These are phyloP conservation scores for Xestia ashworthii DNA, from an alignment of 2,888 invertebrate species.

Conservation along the genomic window DNA sequence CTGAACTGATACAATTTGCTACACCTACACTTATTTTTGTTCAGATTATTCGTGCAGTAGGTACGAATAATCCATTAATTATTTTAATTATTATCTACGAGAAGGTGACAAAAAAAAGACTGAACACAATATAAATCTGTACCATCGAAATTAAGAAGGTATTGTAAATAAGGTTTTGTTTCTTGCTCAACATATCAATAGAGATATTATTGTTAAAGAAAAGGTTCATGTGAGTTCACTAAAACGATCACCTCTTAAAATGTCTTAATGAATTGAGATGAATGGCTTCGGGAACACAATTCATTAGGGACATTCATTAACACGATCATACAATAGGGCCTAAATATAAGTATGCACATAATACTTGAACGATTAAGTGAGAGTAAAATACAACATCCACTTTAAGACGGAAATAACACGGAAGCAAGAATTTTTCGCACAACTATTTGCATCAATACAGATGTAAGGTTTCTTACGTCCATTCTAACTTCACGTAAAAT, in stretches of 20 bases:
- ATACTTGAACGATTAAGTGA: constrained; percentile 24
- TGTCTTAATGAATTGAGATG: constrained; percentile 46
- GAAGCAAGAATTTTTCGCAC: constrained; percentile 44
- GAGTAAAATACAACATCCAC: constrained; percentile 44
- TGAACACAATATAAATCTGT: constrained; percentile 15
- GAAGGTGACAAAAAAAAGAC: constrained; percentile 13
- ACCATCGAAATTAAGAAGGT: neutral
- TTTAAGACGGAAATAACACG: constrained; percentile 45
- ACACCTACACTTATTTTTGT: constrained; percentile 18
- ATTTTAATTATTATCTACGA: constrained; percentile 20
- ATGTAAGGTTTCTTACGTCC: constrained; percentile 28
- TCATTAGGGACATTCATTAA: constrained; percentile 38
- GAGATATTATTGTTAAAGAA: neutral
- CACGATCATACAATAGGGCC: neutral
- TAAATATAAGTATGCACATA: constrained; percentile 24
- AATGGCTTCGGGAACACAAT: constrained; percentile 28
- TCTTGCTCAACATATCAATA: neutral
- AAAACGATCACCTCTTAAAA: constrained; percentile 24
- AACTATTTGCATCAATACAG: constrained; percentile 14
- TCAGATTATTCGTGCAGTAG: constrained; percentile 13
- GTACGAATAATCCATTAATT: constrained; percentile 9
- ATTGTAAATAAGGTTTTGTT: constrained; percentile 7
- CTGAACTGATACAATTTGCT: constrained; percentile 11
- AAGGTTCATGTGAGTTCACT: constrained; percentile 21
- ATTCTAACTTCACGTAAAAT: constrained; percentile 50